Base-by-base conservation (phyloP, 1,140 invertebrate genomes). In the Paralvinella palmiformis region DNA sequence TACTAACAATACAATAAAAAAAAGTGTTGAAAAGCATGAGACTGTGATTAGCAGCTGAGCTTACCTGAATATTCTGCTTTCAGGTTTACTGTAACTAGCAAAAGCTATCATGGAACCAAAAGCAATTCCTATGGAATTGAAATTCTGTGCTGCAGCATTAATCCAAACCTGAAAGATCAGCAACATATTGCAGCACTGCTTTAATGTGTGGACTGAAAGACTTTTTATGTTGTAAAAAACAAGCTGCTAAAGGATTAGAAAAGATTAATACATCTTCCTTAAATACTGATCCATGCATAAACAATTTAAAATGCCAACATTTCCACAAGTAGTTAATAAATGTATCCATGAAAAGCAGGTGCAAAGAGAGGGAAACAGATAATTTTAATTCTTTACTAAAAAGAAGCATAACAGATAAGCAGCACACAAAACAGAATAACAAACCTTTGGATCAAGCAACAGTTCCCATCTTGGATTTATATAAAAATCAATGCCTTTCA, bases 101-200 rank as follows among this genome's bases (percentile, higher is more conserved):
- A 95, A 94, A 67, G 91, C 91, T 72, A 95, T 93, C 84, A 95
- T 91, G 2, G 91, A 92, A 22, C 93, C 93, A 73, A 94, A 94
- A 0, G 91, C 90, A 57, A 94, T 91, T 41, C 92, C 92, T 63
- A 95, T 87, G 0, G 92, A 94, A 80, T 94, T 94, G 79, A 96
- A 94, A 65, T 91, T 93, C 83, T 95, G 92, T 22, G 91, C 90
- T 15, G 91, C 89, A 10, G 92, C 92, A 80, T 93, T 91, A 22
- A 95, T 88, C 92, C 92, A 94, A 0, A 92, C 89, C 86, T 90
- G 72, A 20, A 79, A 79, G 44, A n/a, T n/a, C n/a, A n/a, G n/a
- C n/a, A n/a, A n/a, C n/a, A n/a, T n/a, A n/a, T n/a, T n/a, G n/a
- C n/a, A n/a, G n/a, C n/a, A n/a, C n/a, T n/a, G n/a, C n/a, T n/a